phyloP scores from a whole-genome alignment of 2,888 invertebrate species.

The Chrysopilus asiliformis region DNA sequence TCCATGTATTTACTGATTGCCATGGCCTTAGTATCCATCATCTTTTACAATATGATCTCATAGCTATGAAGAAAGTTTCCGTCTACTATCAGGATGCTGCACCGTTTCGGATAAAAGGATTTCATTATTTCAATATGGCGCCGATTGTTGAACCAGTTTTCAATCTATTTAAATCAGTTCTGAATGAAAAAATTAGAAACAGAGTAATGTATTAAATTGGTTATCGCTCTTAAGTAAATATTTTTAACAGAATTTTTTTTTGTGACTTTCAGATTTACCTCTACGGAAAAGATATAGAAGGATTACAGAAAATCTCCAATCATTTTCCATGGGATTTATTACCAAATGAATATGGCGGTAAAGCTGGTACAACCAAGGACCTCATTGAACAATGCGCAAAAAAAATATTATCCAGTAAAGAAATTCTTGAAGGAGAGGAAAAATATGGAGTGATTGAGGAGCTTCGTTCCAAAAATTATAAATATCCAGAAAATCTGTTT shows the following conservation, averaged over 20 bases:
- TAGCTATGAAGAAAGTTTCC: slow-evolving; percentile 34
- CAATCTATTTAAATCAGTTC: slow-evolving; percentile 41
- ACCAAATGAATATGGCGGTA: slow-evolving; percentile 53
- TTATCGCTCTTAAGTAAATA: not conserved
- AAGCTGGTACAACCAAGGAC: slow-evolving; percentile 36
- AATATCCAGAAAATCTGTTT: slow-evolving; percentile 19
- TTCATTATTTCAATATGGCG: slow-evolving; percentile 25
- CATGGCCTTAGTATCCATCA: slow-evolving; percentile 42
- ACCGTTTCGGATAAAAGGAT: not conserved
- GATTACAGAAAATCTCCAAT: slow-evolving; percentile 40
- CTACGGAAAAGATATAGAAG: slow-evolving; percentile 41
- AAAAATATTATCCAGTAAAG: too few relatives aligned
- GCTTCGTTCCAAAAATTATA: slow-evolving; percentile 16
- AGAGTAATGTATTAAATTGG: slow-evolving; percentile 36
- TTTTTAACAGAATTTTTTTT: not conserved
- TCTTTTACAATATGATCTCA: slow-evolving; percentile 28
- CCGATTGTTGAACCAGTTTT: slow-evolving; percentile 44
- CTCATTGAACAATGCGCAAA: slow-evolving; percentile 18
- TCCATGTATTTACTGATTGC: too few relatives aligned
- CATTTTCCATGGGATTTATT: slow-evolving; percentile 43
- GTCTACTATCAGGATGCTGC: slow-evolving; percentile 21
- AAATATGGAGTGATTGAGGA: slow-evolving; percentile 23
- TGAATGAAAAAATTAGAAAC: slow-evolving; percentile 42
- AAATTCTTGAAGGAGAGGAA: slow-evolving; percentile 22
- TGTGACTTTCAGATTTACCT: too few relatives aligned